Conservation (phyloP, 2,113 vertebrate genomes). For the Otis tarda region DNA sequence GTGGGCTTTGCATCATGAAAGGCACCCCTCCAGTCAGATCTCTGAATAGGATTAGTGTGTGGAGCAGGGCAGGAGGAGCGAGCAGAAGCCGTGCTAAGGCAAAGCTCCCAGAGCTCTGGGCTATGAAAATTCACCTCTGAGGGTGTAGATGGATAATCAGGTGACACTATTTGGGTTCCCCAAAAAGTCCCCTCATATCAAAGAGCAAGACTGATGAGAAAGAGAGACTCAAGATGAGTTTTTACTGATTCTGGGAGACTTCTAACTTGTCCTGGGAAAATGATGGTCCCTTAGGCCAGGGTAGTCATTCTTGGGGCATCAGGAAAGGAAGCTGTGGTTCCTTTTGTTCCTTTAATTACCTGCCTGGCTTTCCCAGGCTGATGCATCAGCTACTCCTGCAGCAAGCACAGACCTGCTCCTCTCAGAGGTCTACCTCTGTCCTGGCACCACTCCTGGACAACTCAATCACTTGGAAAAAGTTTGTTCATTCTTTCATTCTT, state of each 20-base stretch:
- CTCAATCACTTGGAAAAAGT: neutral
- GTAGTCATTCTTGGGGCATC: neutral
- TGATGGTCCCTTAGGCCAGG: neutral
- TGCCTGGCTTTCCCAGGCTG: neutral
- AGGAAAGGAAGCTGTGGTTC: neutral
- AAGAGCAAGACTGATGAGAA: neutral
- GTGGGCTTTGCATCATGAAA: slow-evolving; percentile 35
- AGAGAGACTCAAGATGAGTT: neutral
- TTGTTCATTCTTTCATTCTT: no score
- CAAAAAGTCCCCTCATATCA: neutral
- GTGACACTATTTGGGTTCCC: neutral
- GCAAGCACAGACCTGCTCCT: neutral
- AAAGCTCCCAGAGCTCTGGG: neutral
- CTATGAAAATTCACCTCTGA: neutral
- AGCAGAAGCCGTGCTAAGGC: neutral
- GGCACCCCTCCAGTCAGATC: neutral
- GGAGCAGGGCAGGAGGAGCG: neutral
- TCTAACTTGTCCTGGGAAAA: neutral
- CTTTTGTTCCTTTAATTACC: neutral
- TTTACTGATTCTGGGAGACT: neutral
- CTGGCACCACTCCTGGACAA: neutral
- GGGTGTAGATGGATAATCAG: neutral
- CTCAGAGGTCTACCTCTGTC: neutral
- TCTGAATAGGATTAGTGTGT: neutral
- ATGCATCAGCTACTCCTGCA: neutral